phyloP scores from a whole-genome alignment of 1,140 invertebrate genomes.

The Hyles euphorbiae region DNA sequence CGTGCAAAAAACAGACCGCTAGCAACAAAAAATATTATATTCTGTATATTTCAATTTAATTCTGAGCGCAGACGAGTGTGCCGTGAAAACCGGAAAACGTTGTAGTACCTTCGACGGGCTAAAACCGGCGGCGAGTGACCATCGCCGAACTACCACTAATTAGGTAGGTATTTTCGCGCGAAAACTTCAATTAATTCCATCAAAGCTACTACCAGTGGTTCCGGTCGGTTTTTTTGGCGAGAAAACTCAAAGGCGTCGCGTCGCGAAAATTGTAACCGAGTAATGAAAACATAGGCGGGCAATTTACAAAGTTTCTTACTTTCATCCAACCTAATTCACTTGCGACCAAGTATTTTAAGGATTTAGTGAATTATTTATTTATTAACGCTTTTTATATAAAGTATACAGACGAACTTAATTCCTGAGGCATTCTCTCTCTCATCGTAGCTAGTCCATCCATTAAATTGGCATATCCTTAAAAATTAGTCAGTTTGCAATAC shows the following conservation, averaged over 20 bases:
- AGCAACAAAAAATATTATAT: too few relatives aligned
- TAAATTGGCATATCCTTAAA: too few relatives aligned
- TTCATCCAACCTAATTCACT: too few relatives aligned
- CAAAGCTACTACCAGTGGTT: conserved; percentile 30
- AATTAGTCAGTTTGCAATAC: too few relatives aligned
- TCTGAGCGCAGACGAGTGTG: conserved; percentile 3
- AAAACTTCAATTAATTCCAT: conserved; percentile 48
- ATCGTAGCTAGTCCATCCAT: too few relatives aligned
- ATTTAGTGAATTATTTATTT: background rate
- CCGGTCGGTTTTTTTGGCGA: conserved; percentile 25
- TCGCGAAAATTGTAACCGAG: conserved; percentile 31
- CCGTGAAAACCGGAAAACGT: conserved; percentile 10
- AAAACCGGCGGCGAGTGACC: conserved; percentile 11
- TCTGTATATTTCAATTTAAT: too few relatives aligned
- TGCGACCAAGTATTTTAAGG: background rate
- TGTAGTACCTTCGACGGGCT: conserved; percentile 18
- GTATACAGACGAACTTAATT: too few relatives aligned
- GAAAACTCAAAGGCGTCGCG: conserved; percentile 34
- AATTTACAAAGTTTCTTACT: conserved; percentile 16
- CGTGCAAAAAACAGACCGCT: too few relatives aligned
- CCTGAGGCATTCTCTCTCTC: too few relatives aligned
- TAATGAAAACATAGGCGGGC: conserved; percentile 32
- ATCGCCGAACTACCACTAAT: conserved; percentile 36
- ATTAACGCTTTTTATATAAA: too few relatives aligned
- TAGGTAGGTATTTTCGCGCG: conserved; percentile 46